Conservation (phyloP, 2,113 vertebrate genomes). For the Alectura lathami region DNA sequence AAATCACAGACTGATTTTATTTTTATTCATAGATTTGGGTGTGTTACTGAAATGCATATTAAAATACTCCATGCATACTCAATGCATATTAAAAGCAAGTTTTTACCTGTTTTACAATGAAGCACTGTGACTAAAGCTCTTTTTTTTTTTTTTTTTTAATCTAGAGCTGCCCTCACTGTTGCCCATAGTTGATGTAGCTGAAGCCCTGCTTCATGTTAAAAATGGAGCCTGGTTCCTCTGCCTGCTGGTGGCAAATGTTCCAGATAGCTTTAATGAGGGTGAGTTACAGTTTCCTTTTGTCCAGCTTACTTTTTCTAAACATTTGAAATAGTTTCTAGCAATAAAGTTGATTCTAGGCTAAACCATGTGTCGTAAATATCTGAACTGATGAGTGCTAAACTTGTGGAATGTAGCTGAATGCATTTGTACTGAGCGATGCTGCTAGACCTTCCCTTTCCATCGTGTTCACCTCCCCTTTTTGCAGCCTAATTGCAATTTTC, state of each 20-base stretch:
- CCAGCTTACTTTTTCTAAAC: neutral
- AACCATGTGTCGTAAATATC: accelerated
- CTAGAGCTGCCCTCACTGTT: conserved; percentile 92
- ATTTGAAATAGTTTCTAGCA: neutral
- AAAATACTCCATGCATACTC: too few species aligned
- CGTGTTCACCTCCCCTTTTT: accelerated
- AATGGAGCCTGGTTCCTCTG: conserved; percentile 98
- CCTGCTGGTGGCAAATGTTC: conserved; percentile 95
- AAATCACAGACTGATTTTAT: neutral
- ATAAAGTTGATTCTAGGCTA: neutral
- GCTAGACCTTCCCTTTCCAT: neutral
- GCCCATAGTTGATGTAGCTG: conserved; percentile 93
- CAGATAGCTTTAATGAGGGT: conserved; percentile 99
- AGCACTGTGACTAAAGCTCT: neutral
- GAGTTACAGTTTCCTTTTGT: neutral
- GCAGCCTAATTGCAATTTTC: neutral
- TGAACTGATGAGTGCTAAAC: accelerated
- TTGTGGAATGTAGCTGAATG: neutral
- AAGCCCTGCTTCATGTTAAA: conserved; percentile 92
- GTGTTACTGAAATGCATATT: neutral
- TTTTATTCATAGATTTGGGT: neutral
- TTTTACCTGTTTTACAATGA: neutral
- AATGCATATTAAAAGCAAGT: accelerated
- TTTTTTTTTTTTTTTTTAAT: too few species aligned
- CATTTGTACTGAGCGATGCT: neutral